Evolutionary conservation across 1,140 invertebrate species (phyloP).

Genomic region (Zaprionus capensis): DNA sequence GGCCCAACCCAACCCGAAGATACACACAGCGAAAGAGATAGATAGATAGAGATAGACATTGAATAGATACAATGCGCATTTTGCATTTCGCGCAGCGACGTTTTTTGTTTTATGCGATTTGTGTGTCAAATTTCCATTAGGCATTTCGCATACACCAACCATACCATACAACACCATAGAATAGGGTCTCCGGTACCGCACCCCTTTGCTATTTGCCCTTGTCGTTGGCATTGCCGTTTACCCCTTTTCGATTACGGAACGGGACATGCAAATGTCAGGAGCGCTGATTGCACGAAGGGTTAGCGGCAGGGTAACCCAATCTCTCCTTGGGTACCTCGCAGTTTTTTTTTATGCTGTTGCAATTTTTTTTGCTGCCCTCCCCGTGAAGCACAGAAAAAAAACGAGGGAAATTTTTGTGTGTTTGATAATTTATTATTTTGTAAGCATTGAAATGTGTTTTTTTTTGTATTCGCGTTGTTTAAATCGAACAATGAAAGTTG

Average conservation of each 20-base stretch:
- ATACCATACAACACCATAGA: background rate
- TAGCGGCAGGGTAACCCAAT: slow-evolving; percentile 69
- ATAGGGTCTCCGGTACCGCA: background rate
- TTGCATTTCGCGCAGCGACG: slow-evolving; percentile 58
- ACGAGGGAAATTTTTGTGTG: slow-evolving; percentile 30
- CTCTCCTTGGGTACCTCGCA: slow-evolving; percentile 18
- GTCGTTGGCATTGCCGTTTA: slow-evolving; percentile 11
- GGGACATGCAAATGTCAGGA: slow-evolving; percentile 49
- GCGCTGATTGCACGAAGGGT: slow-evolving; percentile 50
- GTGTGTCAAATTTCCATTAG: slow-evolving; percentile 84
- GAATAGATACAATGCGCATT: slow-evolving; percentile 68
- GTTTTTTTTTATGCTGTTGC: slow-evolving; percentile 58
- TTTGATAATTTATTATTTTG: slow-evolving; percentile 84
- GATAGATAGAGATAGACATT: slow-evolving; percentile 61
- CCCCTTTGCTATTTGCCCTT: slow-evolving; percentile 13
- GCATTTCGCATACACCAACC: slow-evolving; percentile 51
- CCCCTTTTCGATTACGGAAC: slow-evolving; percentile 39
- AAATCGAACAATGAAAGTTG: slow-evolving; percentile 83
- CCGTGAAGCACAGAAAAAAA: background rate
- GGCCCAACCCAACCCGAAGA: slow-evolving; percentile 47
- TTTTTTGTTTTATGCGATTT: slow-evolving; percentile 78
- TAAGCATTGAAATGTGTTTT: slow-evolving; percentile 84
- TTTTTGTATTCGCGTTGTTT: slow-evolving; percentile 49
- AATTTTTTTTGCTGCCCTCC: slow-evolving; percentile 57
- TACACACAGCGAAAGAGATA: slow-evolving; percentile 16